Evolutionary conservation across 2,113 vertebrate species (phyloP), one percentile per base, ranked within the genome.

Genomic region (Dascyllus trimaculatus): DNA sequence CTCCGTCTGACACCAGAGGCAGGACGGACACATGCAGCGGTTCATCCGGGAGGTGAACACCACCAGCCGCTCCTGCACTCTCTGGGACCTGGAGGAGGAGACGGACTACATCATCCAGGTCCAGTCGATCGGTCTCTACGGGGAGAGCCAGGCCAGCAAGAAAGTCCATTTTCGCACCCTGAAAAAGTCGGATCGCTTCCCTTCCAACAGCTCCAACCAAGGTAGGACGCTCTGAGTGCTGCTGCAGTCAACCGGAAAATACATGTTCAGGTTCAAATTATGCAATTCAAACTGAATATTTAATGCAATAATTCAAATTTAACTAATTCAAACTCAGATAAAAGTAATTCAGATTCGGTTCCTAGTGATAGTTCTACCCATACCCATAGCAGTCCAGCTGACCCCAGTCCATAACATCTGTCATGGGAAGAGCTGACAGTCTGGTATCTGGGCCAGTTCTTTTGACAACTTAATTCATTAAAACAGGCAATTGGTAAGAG

Each of bases 11-110:
- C 53, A 68, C 54, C 92, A 99, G 98, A 95, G 96, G 80, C 97
- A 98, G 81, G 98, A 99, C 0, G 96, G 97, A 21, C 97, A 97
- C 40, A 96, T 96, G 95, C 97, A 97, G 92, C 94, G 98, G 60
- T 97, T 99, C 88, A 99, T 99, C 92, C 93, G 98, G 19, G 98
- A 99, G 88, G 97, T 99, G 84, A 99, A 99, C 92, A 99, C 98
- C 80, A 99, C 97, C 71, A 99, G 96, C 51, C 94, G 97, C 7
- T 96, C 97, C 38, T 99, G 98, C 2, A 96, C 98, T 59, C 96
- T 99, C 14, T 99, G 98, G 97, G 97, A 98, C 85, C 90, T 99
- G 91, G 97, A 98, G 0, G 97, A 99, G 80, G 98, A 99, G 61
- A 97, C 96, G 0, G 96, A 98, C 86, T 99, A 99, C 88, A 95